Evolutionary conservation across 2,113 vertebrate species (phyloP).

Genomic region (Channa argus): DNA sequence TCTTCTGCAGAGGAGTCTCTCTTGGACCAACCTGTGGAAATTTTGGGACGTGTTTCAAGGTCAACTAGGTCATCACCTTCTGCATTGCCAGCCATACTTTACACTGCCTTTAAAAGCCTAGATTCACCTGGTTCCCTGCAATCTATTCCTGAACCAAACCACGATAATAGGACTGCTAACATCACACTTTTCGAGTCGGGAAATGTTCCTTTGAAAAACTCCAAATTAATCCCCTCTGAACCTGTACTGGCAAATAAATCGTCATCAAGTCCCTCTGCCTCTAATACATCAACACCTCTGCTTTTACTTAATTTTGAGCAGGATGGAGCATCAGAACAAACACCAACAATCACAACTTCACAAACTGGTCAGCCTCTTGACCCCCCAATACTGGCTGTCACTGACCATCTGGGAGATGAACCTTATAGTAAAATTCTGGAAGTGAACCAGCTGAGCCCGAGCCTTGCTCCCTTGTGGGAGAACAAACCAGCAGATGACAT

Average conservation of each 20-base stretch:
- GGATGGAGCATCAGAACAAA: conserved; percentile 23
- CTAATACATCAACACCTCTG: conserved; percentile 32
- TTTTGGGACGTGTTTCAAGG: conserved; percentile 61
- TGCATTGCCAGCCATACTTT: conserved; percentile 80
- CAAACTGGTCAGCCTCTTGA: conserved; percentile 29
- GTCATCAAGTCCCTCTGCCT: conserved; percentile 33
- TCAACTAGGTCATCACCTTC: conserved; percentile 70
- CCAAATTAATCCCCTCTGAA: conserved; percentile 45
- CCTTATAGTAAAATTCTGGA: conserved; percentile 9
- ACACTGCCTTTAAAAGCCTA: conserved; percentile 68
- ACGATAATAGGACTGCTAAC: conserved; percentile 38
- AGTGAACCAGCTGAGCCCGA: conserved; percentile 51
- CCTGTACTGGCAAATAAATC: conserved; percentile 37
- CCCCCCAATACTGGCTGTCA: conserved; percentile 32
- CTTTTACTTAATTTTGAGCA: conserved; percentile 22
- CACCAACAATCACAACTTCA: conserved; percentile 18
- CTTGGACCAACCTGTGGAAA: conserved; percentile 58
- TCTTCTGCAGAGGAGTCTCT: conserved; percentile 81
- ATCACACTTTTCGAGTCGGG: conserved; percentile 5
- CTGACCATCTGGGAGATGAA: conserved; percentile 38
- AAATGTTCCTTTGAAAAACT: conserved; percentile 34
- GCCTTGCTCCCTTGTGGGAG: conserved; percentile 39
- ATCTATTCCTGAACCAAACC: conserved; percentile 46
- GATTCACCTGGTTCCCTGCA: conserved; percentile 52
- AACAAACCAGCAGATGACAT: conserved; percentile 39